phyloP scores from a whole-genome alignment of 2,113 vertebrate species.

The Phainopepla nitens region DNA sequence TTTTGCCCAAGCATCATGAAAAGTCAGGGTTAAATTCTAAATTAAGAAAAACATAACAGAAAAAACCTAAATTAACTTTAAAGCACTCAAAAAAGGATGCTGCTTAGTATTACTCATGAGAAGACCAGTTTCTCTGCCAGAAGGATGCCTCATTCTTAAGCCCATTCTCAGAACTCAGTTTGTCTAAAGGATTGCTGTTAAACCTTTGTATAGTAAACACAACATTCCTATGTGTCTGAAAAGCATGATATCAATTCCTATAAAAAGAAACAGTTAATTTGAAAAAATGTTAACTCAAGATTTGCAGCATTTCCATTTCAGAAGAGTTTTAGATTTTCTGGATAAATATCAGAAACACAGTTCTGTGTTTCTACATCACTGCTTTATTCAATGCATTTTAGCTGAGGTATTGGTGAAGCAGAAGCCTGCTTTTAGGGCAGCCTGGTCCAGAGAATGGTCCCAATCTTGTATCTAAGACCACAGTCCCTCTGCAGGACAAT shows the following conservation, averaged over 20 bases:
- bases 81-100: neutral
- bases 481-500: neutral
- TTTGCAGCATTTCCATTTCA: neutral
- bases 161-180: neutral
- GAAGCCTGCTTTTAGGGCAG: neutral
- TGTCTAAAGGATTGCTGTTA: neutral
- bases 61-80: neutral
- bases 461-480: neutral
- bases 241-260: neutral
- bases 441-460: neutral
- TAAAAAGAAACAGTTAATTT: neutral
- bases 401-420: neutral
- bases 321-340: neutral
- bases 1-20: neutral
- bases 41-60: neutral
- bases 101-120: neutral
- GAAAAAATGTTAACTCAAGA: neutral
- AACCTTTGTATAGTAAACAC: neutral
- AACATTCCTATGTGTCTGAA: neutral
- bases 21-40: neutral
- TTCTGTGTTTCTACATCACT: neutral
- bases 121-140: neutral
- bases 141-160: neutral
- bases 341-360: neutral
- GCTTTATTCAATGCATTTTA: neutral